Conservation (phyloP, 1,140 invertebrate species). For the Helicoverpa zea region DNA sequence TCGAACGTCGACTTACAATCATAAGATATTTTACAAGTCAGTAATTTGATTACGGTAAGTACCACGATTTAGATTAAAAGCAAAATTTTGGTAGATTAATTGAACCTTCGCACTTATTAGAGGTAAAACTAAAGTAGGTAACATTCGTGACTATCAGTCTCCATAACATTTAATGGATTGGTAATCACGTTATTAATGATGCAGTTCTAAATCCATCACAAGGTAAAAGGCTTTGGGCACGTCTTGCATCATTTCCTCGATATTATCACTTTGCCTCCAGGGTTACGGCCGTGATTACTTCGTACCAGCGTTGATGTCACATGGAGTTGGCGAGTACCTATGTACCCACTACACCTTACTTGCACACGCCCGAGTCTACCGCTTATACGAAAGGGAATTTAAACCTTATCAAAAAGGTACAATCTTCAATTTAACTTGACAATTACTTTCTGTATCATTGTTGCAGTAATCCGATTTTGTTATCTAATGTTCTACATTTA, state of each 20-base stretch:
- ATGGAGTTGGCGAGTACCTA: constrained; percentile 87
- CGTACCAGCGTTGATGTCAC: constrained; percentile 86
- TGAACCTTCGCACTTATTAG: no score
- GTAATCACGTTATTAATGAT: no score
- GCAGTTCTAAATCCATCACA: no score
- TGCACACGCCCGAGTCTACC: constrained; percentile 89
- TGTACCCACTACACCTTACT: constrained; percentile 88
- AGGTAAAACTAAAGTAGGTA: no score
- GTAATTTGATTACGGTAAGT: no score
- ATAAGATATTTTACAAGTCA: no score
- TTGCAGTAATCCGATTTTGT: not conserved
- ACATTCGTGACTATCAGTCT: no score
- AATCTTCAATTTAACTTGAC: not conserved
- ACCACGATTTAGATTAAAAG: no score
- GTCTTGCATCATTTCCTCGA: not conserved
- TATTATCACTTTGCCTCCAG: constrained; percentile 44
- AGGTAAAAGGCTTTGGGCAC: not conserved
- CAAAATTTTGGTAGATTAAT: no score
- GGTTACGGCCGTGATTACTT: constrained; percentile 87
- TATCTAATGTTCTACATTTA: not conserved
- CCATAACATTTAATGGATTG: no score
- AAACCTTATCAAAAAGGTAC: constrained; percentile 87
- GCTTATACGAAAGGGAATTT: constrained; percentile 90
- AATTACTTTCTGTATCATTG: constrained; percentile 4
- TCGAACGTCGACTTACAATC: not conserved